These are phyloP conservation scores for Pangasius sanitwongsei DNA, from an alignment of 2,797 vertebrate species.

Conservation along the genomic window DNA sequence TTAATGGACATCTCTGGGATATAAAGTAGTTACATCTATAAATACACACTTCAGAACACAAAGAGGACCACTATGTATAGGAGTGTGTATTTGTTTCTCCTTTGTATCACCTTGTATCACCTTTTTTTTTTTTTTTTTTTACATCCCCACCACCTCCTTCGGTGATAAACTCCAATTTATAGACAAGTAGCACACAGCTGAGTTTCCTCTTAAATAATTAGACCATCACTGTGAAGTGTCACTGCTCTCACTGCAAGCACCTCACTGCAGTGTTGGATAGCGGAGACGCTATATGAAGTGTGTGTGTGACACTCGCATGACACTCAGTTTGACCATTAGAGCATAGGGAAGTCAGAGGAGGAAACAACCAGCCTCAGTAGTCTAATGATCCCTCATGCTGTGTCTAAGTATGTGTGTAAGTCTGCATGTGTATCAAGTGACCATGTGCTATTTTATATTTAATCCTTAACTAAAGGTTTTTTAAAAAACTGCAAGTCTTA, in stretches of 20 bases:
- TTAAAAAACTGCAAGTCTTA: not conserved
- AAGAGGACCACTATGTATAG: not conserved
- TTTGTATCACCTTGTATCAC: not conserved
- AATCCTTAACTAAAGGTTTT: not conserved
- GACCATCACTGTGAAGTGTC: conserved; percentile 67
- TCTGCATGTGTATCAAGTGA: not conserved
- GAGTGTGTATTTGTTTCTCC: conserved; percentile 25
- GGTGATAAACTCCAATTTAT: conserved; percentile 85
- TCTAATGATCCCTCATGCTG: conserved; percentile 18
- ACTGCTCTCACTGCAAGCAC: conserved; percentile 74
- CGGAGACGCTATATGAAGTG: not conserved
- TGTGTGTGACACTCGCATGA: conserved; percentile 22
- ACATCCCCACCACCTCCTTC: conserved; percentile 51
- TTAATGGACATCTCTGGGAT: not conserved
- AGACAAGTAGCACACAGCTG: conserved; percentile 81
- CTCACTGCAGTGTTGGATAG: conserved; percentile 71
- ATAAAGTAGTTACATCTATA: not conserved
- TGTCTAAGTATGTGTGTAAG: conserved; percentile 10
- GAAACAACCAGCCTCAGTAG: conserved; percentile 16
- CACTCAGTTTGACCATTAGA: conserved; percentile 49
- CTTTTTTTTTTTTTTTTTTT: conserved; percentile 9
- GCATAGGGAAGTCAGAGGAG: conserved; percentile 50
- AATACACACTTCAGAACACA: conserved; percentile 1
- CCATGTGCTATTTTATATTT: not conserved
- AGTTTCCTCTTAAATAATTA: conserved; percentile 82